These are phyloP conservation scores for Theretra japonica DNA, from an alignment of 2,888 invertebrate genomes.

Conservation along the genomic window DNA sequence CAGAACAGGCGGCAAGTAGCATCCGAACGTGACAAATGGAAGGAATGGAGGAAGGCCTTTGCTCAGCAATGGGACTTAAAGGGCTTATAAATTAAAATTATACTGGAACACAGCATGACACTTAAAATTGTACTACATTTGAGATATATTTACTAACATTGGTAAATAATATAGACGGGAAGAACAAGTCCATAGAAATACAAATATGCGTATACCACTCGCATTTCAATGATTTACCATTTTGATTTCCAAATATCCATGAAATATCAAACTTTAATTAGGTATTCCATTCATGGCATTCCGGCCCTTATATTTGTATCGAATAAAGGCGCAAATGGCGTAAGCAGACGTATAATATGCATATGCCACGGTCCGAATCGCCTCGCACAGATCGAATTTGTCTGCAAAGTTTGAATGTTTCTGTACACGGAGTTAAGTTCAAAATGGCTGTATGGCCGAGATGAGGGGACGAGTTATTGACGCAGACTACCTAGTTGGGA, in stretches of 20 bases:
- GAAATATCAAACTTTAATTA: conserved; percentile 20
- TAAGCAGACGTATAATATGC: conserved; percentile 50
- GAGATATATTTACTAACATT: neutral
- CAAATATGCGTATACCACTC: neutral
- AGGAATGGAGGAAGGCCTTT: no score
- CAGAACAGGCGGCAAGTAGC: no score
- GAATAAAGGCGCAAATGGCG: conserved; percentile 51
- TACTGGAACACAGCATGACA: no score
- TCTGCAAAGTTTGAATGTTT: conserved; percentile 84
- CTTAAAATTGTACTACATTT: no score
- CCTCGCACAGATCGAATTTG: conserved; percentile 77
- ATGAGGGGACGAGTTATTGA: conserved; percentile 58
- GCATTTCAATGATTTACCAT: conserved; percentile 17
- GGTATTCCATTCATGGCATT: conserved; percentile 38
- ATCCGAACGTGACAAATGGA: no score
- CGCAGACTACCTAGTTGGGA: conserved; percentile 32
- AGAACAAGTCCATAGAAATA: neutral
- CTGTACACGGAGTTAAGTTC: conserved; percentile 66
- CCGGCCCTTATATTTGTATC: conserved; percentile 41
- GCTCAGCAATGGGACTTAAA: no score
- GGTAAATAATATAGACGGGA: neutral
- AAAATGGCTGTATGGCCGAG: conserved; percentile 59
- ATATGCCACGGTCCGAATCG: conserved; percentile 64
- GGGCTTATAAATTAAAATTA: no score
- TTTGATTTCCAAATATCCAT: conserved; percentile 23